A percentile compares a stretch with the other conserved stretches of the same genome.
Evolutionary conservation across 1,140 invertebrate genomes (phyloP).

Genomic region (Nephotettix cincticeps): DNA sequence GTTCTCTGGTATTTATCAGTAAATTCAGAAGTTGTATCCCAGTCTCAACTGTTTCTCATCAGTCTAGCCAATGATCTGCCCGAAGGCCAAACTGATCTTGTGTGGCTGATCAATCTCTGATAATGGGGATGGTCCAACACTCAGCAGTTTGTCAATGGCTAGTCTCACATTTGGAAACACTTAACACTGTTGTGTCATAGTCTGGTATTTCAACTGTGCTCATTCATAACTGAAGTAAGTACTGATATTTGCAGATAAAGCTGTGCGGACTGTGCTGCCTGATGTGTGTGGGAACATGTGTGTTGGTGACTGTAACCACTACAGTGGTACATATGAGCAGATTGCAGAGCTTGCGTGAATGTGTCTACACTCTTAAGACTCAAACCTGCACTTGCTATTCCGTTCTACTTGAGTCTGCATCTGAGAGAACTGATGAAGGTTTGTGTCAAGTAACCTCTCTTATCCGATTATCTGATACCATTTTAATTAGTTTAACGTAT

Average conservation of each 20-base stretch:
- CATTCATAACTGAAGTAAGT: background rate
- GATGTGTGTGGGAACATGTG: conserved; percentile 79
- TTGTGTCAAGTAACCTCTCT: conserved; percentile 38
- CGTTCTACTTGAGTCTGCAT: conserved; percentile 56
- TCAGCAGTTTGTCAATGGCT: too few species aligned
- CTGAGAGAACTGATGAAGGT: conserved; percentile 55
- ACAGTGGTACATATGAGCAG: conserved; percentile 93
- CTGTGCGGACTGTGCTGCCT: conserved; percentile 80
- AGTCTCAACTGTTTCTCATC: too few species aligned
- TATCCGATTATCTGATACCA: background rate
- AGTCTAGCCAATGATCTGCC: too few species aligned
- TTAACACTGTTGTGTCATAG: too few species aligned
- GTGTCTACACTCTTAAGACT: conserved; percentile 77
- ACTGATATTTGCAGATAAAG: conserved; percentile 68
- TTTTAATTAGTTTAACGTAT: background rate
- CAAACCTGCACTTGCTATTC: conserved; percentile 76
- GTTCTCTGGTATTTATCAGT: too few species aligned
- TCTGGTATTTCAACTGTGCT: too few species aligned
- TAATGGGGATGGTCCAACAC: too few species aligned
- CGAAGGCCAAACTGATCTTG: too few species aligned
- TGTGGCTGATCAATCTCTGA: too few species aligned
- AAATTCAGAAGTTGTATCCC: too few species aligned
- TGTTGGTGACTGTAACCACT: conserved; percentile 86
- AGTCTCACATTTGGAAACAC: too few species aligned
- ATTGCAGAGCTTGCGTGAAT: conserved; percentile 80